These are phyloP conservation scores for Arion vulgaris DNA, from an alignment of 1,140 invertebrate genomes.

Conservation along the genomic window DNA sequence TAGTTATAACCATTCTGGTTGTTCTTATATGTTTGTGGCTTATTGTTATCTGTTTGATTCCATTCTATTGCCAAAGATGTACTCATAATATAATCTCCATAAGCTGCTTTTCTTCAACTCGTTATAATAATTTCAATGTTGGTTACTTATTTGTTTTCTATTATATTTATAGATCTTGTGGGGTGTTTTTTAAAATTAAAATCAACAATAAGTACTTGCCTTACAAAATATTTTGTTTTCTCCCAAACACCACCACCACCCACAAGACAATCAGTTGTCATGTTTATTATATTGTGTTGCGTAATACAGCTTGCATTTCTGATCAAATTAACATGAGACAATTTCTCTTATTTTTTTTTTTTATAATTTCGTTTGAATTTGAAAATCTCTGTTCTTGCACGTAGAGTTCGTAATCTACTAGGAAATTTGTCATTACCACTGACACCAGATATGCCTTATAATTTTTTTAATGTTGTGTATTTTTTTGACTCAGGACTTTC, in stretches of 20 bases:
- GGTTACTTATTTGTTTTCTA: not conserved
- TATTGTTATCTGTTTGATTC: not conserved
- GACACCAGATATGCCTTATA: constrained; percentile 13
- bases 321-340: not conserved
- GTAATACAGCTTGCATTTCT: not conserved
- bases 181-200: too few relatives aligned
- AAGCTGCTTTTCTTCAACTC: not conserved
- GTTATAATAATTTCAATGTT: not conserved
- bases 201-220: not conserved
- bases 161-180: not conserved
- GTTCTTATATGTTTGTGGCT: not conserved
- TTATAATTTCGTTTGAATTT: not conserved
- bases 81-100: not conserved
- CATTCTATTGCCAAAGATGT: constrained; percentile 12
- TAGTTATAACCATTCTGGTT: not conserved
- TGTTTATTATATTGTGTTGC: not conserved
- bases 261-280: too few relatives aligned
- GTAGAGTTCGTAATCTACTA: not conserved
- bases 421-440: not conserved
- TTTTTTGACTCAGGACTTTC: too few relatives aligned
- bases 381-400: not conserved
- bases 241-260: too few relatives aligned
- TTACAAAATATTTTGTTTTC: too few relatives aligned
- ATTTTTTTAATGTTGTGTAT: not conserved
- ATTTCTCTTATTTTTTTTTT: not conserved